These are phyloP conservation scores for Yponomeuta malinellus DNA, from an alignment of 2,888 invertebrate species.

Conservation along the genomic window DNA sequence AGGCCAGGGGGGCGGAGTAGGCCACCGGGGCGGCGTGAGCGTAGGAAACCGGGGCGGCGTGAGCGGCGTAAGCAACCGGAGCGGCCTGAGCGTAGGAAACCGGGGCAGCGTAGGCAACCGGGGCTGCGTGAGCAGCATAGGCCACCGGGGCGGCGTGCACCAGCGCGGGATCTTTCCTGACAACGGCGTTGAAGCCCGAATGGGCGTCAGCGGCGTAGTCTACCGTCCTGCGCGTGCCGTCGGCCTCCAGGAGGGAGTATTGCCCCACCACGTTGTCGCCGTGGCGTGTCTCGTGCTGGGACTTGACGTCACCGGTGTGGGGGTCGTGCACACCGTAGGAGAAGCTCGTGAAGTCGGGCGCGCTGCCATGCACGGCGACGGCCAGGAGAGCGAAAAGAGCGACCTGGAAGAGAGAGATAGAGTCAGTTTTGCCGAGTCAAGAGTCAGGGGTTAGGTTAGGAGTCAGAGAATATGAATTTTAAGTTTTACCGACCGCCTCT, in stretches of 20 bases:
- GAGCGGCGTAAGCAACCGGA: slow-evolving; percentile 25
- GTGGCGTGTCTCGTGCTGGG: slow-evolving; percentile 78
- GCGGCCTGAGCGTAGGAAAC: slow-evolving; percentile 20
- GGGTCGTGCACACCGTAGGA: slow-evolving; percentile 67
- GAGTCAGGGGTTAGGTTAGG: neutral
- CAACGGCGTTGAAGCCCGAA: slow-evolving; percentile 50
- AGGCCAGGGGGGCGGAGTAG: slow-evolving; percentile 25
- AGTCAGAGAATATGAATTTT: neutral
- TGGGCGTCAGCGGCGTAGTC: slow-evolving; percentile 66
- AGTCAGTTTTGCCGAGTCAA: neutral
- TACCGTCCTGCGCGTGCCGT: slow-evolving; percentile 78
- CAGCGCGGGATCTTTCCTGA: slow-evolving; percentile 51
- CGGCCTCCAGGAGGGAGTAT: slow-evolving; percentile 73
- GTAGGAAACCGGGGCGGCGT: slow-evolving; percentile 22
- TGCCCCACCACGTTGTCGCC: slow-evolving; percentile 78
- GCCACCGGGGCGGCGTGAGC: slow-evolving; percentile 29
- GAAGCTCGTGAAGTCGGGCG: slow-evolving; percentile 62
- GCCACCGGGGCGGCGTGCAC: slow-evolving; percentile 35
- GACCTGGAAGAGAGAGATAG: slow-evolving; percentile 42
- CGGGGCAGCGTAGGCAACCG: slow-evolving; percentile 15
- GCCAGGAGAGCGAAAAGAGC: slow-evolving; percentile 60
- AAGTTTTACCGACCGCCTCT: too few relatives aligned
- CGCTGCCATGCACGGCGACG: slow-evolving; percentile 60
- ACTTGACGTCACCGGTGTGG: slow-evolving; percentile 68
- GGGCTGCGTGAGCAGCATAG: slow-evolving; percentile 14